Conservation (phyloP, 2,888 invertebrate species). For the Limnephilus rhombicus region DNA sequence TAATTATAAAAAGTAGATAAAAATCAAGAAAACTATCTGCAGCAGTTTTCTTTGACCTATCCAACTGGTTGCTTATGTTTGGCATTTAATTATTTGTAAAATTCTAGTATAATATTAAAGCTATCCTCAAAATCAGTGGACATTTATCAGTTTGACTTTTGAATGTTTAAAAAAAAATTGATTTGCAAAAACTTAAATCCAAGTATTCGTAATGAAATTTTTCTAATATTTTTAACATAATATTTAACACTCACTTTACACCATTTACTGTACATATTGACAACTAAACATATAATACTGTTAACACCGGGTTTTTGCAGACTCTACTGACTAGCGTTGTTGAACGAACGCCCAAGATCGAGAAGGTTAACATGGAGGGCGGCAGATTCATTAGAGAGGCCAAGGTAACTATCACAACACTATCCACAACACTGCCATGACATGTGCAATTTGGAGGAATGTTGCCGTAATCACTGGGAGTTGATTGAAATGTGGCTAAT, state of each 20-base stretch:
- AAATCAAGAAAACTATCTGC: not conserved
- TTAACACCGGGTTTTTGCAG: conserved; percentile 76
- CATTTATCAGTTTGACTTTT: not conserved
- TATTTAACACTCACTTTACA: not conserved
- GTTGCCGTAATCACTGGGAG: not conserved
- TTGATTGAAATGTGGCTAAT: not conserved
- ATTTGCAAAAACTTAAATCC: not conserved
- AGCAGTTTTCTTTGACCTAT: too few species aligned
- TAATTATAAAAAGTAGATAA: not conserved
- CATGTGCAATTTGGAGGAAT: not conserved
- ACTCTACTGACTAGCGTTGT: conserved; percentile 94
- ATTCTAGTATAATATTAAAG: not conserved
- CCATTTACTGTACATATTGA: conserved; percentile 13
- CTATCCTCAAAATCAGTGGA: not conserved
- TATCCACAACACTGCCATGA: conserved; percentile 64
- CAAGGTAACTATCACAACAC: conserved; percentile 85
- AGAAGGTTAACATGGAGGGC: conserved; percentile 96
- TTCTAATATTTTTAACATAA: not conserved
- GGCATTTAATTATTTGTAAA: too few species aligned
- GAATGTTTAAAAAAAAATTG: not conserved
- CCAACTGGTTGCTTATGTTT: too few species aligned
- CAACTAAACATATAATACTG: conserved; percentile 19
- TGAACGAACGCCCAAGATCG: conserved; percentile 95
- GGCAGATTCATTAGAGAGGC: conserved; percentile 97
- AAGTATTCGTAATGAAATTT: not conserved